Evolutionary conservation across 2,797 vertebrate species (phyloP), one percentile per base, ranked within the genome.

Genomic region (Phrynocephalus guinanensis): DNA sequence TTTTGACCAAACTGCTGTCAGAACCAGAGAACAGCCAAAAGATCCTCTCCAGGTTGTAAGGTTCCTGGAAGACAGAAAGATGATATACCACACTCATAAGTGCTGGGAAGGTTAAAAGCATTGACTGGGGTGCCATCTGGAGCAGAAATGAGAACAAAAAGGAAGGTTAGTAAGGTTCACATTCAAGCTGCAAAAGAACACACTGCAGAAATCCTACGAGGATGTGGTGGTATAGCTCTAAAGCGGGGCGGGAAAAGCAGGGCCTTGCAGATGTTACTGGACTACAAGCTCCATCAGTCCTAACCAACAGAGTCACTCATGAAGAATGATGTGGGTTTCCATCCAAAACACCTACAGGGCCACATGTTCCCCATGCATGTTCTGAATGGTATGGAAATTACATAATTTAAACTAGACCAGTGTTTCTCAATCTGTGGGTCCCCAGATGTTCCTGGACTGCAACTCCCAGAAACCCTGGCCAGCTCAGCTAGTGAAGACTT

Each of bases 1-100:
- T 88, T 92, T 97, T 98, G 11, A 97, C 97, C 85, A 93, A 81
- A 38, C 0, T 1, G 5, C 96, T 93, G 18, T 98, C 94, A 48
- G 88, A 95, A 18, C 94, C 97, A 0, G 97, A 97, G 33, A 98
- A 93, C 86, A 99, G 91, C 98, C 98, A 99, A 92, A 99, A 97
- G 86, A 99, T 94, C 85, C 98, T 97, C 96, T 99, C 98, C 97
- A 99, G 94, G 85, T 99, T 99, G 95, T 99, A 99, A 0, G 99
- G 98, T 68, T 98, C 98, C 99, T 99, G 79, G 10, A 81, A 60
- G 85, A 83, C 9, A 60, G 87, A 80, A 67, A 78, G 30, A 73
- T 13, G n/a, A 13, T 16, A 38, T 6, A 73, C 33, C n/a, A 73
- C n/a, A 33, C 33, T n/a, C 71, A 38, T 73, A 73, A 73, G 30